Evolutionary conservation across 2,113 vertebrate species (phyloP).

Genomic region (Tachysurus vachellii): DNA sequence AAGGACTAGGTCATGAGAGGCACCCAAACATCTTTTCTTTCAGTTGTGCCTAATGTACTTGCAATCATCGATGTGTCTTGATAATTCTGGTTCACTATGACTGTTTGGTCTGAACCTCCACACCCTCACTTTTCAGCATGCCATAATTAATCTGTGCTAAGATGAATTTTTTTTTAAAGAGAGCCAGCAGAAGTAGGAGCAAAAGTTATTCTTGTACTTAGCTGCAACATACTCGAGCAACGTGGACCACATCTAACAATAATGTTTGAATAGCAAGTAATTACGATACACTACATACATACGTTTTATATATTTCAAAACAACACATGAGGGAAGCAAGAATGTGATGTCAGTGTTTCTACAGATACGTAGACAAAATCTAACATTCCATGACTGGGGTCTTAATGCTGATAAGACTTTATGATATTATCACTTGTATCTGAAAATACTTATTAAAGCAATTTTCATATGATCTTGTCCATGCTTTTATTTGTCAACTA

Average conservation of each 20-base stretch:
- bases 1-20: constrained; percentile 59
- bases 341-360: neutral
- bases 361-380: neutral
- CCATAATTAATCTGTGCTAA: constrained; percentile 31
- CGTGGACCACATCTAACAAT: constrained; percentile 10
- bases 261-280: constrained; percentile 15
- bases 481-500: neutral
- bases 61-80: neutral
- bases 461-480: constrained; percentile 25
- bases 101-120: constrained; percentile 28
- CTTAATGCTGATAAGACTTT: neutral
- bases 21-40: constrained; percentile 52
- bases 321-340: neutral
- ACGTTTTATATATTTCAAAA: neutral
- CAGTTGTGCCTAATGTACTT: neutral
- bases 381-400: constrained; percentile 37
- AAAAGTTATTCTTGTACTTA: constrained; percentile 22
- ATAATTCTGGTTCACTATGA: constrained; percentile 26
- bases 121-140: constrained; percentile 8
- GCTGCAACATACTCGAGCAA: constrained; percentile 12
- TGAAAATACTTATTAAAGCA: constrained; percentile 46
- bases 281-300: constrained; percentile 11
- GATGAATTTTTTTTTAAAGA: neutral
- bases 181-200: neutral
- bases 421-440: constrained; percentile 17